Base-by-base conservation (phyloP, 2,888 invertebrate genomes). In the Mesorhabditis sp. region DNA sequence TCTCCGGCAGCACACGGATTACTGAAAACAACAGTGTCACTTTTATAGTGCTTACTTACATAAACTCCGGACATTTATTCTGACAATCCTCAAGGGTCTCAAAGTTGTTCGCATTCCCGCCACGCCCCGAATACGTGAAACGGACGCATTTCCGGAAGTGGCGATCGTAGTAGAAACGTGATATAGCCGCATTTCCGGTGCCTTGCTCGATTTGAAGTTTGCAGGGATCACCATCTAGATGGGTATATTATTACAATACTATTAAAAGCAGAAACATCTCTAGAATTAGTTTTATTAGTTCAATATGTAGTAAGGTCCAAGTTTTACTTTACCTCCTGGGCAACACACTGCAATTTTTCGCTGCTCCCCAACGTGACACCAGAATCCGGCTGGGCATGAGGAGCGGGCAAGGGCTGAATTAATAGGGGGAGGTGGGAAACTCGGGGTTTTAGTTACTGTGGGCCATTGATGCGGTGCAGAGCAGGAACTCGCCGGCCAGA, bases 321-420 rank as follows among this genome's bases (percentile, higher is more conserved):
- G 7, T 13, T n/a, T 10, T 50, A n/a, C 10, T 13, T n/a, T 50
- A 50, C 58, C 58, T 50, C 58, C 58, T 2, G 58, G 58, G n/a
- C 58, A 50, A 50, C 58, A 50, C 58, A 50, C 58, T 13, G 58
- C 58, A 50, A 50, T 50, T n/a, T 50, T 50, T 50, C 58, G 58
- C 58, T 50, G 58, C 58, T 50, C 74, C 67, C 84, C 84, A 13
- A 81, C 81, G 71, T 84, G 84, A 67, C 84, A 84, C 70, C 77
- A 84, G 69, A 78, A 71, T 62, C 72, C 75, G 5, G 62, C 45
- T 41, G 76, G 76, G 66, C 76, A 76, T 28, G 28, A 28, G 58
- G 71, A 73, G 64, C 76, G 72, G 15, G 74, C 63, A 0, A 50
- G n/a, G 10, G 58, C 58, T 62, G 68, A 15, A 7, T 63, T 13